Evolutionary conservation across 2,888 invertebrate species (phyloP).

Genomic region (Deroplatys truncata): DNA sequence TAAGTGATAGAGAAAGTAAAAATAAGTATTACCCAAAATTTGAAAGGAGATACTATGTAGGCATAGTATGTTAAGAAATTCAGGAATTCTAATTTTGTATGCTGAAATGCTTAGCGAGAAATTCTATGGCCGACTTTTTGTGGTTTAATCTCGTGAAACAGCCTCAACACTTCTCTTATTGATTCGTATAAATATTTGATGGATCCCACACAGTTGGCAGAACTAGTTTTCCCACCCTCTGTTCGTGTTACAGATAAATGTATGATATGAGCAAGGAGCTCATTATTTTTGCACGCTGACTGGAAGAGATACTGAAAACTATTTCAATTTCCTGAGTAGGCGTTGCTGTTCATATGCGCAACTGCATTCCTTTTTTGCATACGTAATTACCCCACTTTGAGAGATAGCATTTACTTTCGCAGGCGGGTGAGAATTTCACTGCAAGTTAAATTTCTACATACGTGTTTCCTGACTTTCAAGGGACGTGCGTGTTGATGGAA

Average conservation of each 20-base stretch:
- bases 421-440: no score
- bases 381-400: not conserved
- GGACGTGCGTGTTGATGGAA: no score
- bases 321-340: not conserved
- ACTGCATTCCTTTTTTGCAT: not conserved
- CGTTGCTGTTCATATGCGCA: not conserved
- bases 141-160: not conserved
- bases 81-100: no score
- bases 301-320: not conserved
- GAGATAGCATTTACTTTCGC: no score
- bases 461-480: no score
- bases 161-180: not conserved
- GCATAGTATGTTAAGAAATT: no score
- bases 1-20: no score
- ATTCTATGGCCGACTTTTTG: not conserved
- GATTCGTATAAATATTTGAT: not conserved
- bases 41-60: no score
- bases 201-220: not conserved
- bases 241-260: not conserved
- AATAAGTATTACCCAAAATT: no score
- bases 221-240: not conserved
- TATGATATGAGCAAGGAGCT: not conserved
- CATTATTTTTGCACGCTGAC: not conserved
- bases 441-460: no score
- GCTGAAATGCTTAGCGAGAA: no score